Conservation (phyloP, 35 echinoderm and acorn worm genomes). For the Chiridota heheva region DNA sequence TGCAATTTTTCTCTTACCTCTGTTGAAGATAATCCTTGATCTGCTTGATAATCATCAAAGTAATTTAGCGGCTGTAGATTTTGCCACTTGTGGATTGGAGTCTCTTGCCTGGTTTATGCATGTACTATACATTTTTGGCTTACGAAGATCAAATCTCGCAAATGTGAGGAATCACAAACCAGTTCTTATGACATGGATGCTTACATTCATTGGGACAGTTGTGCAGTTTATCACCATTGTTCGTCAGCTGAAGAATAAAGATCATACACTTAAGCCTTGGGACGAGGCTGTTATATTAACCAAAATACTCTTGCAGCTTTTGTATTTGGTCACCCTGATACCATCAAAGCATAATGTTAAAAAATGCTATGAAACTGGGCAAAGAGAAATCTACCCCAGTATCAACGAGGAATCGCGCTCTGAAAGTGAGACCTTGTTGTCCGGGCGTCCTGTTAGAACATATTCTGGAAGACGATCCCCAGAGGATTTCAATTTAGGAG, state of each 20-base stretch:
- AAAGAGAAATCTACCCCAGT: constrained; percentile 43
- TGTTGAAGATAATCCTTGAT: constrained; percentile 45
- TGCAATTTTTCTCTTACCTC: constrained; percentile 30
- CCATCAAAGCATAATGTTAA: constrained; percentile 57
- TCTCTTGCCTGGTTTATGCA: constrained; percentile 64
- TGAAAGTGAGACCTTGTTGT: constrained; percentile 40
- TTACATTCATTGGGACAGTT: constrained; percentile 42
- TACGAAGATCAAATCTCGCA: constrained; percentile 15
- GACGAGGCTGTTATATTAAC: constrained; percentile 41
- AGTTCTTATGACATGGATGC: constrained; percentile 56
- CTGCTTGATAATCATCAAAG: not conserved
- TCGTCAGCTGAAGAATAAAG: constrained; percentile 35
- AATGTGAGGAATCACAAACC: constrained; percentile 42
- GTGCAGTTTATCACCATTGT: constrained; percentile 56
- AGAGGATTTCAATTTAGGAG: constrained; percentile 54
- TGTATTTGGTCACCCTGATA: constrained; percentile 68
- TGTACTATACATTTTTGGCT: constrained; percentile 33
- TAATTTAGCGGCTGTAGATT: constrained; percentile 44
- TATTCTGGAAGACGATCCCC: constrained; percentile 20
- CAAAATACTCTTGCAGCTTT: constrained; percentile 38
- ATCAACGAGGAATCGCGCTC: constrained; percentile 75
- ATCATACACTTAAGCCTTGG: not conserved
- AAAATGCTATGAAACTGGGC: constrained; percentile 33
- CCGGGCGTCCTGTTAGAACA: not conserved
- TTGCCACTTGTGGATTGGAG: constrained; percentile 31